Conservation (phyloP, 1,140 invertebrate genomes). For the Drosophila nigromelanica region DNA sequence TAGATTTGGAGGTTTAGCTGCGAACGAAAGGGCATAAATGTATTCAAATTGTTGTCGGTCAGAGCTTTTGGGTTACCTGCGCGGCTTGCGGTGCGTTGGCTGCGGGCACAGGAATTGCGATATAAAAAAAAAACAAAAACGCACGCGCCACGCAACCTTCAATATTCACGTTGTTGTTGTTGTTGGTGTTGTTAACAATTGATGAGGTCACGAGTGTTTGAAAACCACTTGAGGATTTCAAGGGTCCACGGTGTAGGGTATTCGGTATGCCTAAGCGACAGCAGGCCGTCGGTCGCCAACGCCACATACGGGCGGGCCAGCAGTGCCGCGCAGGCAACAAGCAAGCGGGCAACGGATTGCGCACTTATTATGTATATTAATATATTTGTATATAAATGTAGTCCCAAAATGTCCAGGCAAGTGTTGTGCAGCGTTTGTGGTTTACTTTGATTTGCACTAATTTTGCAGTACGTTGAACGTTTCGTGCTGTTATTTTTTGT, state of each 20-base stretch:
- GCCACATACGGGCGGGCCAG: slow-evolving; percentile 64
- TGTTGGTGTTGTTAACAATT: slow-evolving; percentile 29
- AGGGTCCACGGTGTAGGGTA: slow-evolving; percentile 10
- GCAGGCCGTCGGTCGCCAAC: slow-evolving; percentile 59
- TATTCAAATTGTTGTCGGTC: not conserved
- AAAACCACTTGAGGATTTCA: slow-evolving; percentile 55
- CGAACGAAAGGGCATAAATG: not conserved
- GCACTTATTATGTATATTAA: slow-evolving; percentile 1
- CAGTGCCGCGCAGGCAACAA: slow-evolving; percentile 24
- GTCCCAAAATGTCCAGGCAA: slow-evolving; percentile 8
- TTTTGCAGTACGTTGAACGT: slow-evolving; percentile 6
- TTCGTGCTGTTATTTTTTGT: slow-evolving; percentile 4
- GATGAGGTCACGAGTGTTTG: slow-evolving; percentile 67
- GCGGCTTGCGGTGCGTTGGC: slow-evolving; percentile 2
- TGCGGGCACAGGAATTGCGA: slow-evolving; percentile 2
- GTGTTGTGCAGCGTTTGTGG: not conserved
- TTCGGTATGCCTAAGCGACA: slow-evolving; percentile 41
- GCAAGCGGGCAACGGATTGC: slow-evolving; percentile 12
- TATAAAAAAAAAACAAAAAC: not conserved
- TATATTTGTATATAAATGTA: not conserved
- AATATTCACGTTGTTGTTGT: slow-evolving; percentile 21
- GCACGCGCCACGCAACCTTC: slow-evolving; percentile 40
- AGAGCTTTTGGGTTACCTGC: slow-evolving; percentile 2
- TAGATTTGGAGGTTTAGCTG: not conserved
- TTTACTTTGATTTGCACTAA: slow-evolving; percentile 3